phyloP scores from a whole-genome alignment of 1,140 invertebrate genomes.

The Phenacoccus solenopsis region DNA sequence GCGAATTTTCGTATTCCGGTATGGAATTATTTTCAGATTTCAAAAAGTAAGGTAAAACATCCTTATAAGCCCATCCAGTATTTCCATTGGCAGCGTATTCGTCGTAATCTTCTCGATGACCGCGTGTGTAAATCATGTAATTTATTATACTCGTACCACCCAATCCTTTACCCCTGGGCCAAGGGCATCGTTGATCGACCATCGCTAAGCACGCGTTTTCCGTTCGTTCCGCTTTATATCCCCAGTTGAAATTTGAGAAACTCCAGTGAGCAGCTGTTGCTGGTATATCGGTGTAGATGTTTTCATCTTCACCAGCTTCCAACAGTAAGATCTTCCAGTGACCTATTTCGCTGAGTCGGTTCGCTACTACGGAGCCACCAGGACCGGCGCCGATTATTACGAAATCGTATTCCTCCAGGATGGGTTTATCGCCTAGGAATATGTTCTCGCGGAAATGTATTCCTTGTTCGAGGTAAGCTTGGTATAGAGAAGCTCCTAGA shows the following conservation, averaged over 20 bases:
- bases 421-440: constrained; percentile 25
- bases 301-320: constrained; percentile 53
- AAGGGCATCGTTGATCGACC: constrained; percentile 24
- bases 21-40: constrained; percentile 56
- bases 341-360: constrained; percentile 38
- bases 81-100: constrained; percentile 62
- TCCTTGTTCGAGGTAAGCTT: constrained; percentile 24
- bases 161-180: constrained; percentile 33
- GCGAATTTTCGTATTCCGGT: constrained; percentile 34
- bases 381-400: constrained; percentile 40
- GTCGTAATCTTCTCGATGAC: constrained; percentile 54
- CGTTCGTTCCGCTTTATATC: constrained; percentile 49
- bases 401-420: constrained; percentile 29
- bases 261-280: constrained; percentile 43
- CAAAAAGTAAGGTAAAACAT: constrained; percentile 68
- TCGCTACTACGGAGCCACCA: constrained; percentile 44
- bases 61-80: constrained; percentile 69
- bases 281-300: constrained; percentile 51
- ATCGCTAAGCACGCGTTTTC: constrained; percentile 40
- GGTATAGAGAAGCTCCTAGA: constrained; percentile 21
- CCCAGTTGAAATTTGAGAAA: constrained; percentile 49
- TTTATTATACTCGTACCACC: constrained; percentile 66
- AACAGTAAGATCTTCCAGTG: constrained; percentile 39
- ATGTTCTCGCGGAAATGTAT: constrained; percentile 27
- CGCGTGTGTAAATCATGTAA: constrained; percentile 66